phyloP scores from a whole-genome alignment of 2,113 vertebrate species.

The Plectropomus leopardus region DNA sequence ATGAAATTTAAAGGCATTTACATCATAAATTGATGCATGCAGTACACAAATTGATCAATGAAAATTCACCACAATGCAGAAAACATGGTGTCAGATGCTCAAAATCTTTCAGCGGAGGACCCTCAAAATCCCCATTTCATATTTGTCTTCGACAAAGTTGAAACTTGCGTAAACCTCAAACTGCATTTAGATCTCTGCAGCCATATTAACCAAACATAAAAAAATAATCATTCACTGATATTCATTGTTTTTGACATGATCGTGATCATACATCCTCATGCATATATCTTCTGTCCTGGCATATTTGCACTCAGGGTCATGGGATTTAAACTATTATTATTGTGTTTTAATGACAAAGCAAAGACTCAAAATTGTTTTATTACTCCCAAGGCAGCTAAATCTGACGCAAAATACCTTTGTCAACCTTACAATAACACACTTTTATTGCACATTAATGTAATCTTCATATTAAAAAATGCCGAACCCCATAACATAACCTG shows the following conservation, averaged over 20 bases:
- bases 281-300: background rate
- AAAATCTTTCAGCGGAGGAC: too few species aligned
- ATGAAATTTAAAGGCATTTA: too few species aligned
- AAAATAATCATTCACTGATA: conserved; percentile 51
- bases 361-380: conserved; percentile 59
- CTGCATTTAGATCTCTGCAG: conserved; percentile 6
- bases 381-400: conserved; percentile 52
- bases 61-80: too few species aligned
- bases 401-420: conserved; percentile 57
- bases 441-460: conserved; percentile 74
- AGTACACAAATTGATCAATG: too few species aligned
- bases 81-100: too few species aligned
- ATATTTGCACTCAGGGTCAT: conserved; percentile 25
- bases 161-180: too few species aligned
- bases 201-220: conserved; percentile 37
- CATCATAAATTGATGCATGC: too few species aligned
- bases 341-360: conserved; percentile 29
- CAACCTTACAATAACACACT: conserved; percentile 49
- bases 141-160: too few species aligned
- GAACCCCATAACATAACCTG: conserved; percentile 67
- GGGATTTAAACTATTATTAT: conserved; percentile 32
- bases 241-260: conserved; percentile 47
- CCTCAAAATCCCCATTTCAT: too few species aligned
- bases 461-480: conserved; percentile 76
- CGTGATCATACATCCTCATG: conserved; percentile 19